Evolutionary conservation across 2,888 invertebrate species (phyloP).

Genomic region (Andrena dorsata): DNA sequence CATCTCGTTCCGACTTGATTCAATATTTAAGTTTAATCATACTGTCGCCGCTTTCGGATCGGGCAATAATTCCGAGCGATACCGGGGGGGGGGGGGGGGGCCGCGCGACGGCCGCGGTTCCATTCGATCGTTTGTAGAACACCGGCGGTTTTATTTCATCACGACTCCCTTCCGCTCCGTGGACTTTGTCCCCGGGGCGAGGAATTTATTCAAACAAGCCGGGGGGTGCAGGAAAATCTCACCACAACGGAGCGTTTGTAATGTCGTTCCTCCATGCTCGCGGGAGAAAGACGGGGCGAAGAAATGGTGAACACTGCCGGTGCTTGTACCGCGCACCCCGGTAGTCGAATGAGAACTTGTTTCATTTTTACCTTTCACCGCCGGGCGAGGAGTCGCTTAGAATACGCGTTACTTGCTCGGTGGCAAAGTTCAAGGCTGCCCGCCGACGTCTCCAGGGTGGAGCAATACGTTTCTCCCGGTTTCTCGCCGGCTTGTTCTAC

Average conservation of each 20-base stretch:
- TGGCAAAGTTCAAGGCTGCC: conserved; percentile 56
- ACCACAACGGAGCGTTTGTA: neutral
- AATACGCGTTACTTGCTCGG: neutral
- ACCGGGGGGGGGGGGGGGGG: too few relatives aligned
- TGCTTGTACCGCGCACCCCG: neutral
- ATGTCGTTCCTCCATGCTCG: neutral
- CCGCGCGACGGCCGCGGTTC: conserved; percentile 25
- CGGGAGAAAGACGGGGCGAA: neutral
- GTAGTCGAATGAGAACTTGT: too few relatives aligned
- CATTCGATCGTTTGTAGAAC: conserved; percentile 51
- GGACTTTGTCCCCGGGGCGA: neutral
- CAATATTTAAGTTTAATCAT: conserved; percentile 73
- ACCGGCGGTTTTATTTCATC: conserved; percentile 43
- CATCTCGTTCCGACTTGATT: conserved; percentile 66
- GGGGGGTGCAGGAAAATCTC: neutral
- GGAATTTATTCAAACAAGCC: conserved; percentile 29
- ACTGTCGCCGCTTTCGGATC: conserved; percentile 47
- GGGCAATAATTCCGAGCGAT: conserved; percentile 46
- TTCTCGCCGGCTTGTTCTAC: conserved; percentile 19
- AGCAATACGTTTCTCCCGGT: conserved; percentile 46
- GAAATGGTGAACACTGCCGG: neutral
- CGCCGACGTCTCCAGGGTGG: conserved; percentile 28
- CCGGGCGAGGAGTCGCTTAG: neutral
- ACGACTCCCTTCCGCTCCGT: neutral
- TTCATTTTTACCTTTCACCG: too few relatives aligned